Evolutionary conservation across 2,888 invertebrate genomes (phyloP), one percentile per base, ranked within the genome.

Genomic region (Hyppa rectilinea): DNA sequence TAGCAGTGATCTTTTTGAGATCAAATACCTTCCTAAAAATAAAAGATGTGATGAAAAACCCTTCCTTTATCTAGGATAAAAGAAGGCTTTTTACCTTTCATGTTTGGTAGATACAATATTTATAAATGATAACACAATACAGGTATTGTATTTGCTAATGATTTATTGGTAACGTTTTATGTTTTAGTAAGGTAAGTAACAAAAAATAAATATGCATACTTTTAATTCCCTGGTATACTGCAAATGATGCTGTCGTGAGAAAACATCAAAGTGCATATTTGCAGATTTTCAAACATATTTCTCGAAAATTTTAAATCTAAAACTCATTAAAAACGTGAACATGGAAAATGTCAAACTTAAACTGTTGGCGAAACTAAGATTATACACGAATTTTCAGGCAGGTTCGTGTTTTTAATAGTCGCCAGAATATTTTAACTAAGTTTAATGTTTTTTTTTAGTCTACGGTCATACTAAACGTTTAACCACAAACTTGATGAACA

Each of bases 271-370:
- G 7, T 55, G 20, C 26, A 52, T 14, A 14, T 43, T 45, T 14
- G 4, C 38, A 58, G 20, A 49, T 5, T 40, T 55, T 3, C 7
- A 34, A 50, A 0, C 1, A 56, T 17, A 12, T 56, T 26, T 47
- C 2, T 34, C 31, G 12, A 38, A 66, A 55, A 38, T 9, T 26
- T 23, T 9, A 29, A 17, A 29, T 17, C n/a, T 20, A 14, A 26
- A 45, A 29, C 64, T 45, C 7, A 52, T 68, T 52, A 14, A 10
- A 45, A 45, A 10, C 34, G 20, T 36, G 0, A 60, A 66, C 7
- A 0, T 20, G 2, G n/a, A 29, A n/a, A 38, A 7, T 49, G 9
- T 49, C 17, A 38, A 64, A 65, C 29, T 4, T 34, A 12, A 43
- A 43, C n/a, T 49, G 6, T 38, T n/a, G 2, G 6, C n/a, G 53